These are phyloP conservation scores for Danionella dracula DNA, from an alignment of 2,797 vertebrate species.

Conservation along the genomic window DNA sequence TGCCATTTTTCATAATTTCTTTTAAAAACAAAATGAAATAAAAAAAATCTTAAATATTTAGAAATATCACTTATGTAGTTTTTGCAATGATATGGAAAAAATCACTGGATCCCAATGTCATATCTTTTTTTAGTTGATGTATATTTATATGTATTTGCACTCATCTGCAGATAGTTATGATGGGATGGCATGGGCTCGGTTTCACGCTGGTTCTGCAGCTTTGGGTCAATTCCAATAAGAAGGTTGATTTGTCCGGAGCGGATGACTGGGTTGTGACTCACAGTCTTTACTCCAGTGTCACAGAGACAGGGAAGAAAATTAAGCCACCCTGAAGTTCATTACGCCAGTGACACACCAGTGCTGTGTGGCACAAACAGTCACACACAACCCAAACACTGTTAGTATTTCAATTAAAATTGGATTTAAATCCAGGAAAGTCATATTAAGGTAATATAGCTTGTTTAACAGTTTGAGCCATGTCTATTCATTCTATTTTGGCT, in stretches of 20 bases:
- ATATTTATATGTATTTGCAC: too few relatives aligned
- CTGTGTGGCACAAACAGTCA: neutral
- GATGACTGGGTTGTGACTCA: slow-evolving; percentile 31
- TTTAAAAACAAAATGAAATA: too few relatives aligned
- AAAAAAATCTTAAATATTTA: too few relatives aligned
- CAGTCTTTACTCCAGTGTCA: slow-evolving; percentile 5
- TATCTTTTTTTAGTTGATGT: too few relatives aligned
- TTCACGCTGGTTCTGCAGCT: slow-evolving; percentile 17
- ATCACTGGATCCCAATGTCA: too few relatives aligned
- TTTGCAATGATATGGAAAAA: too few relatives aligned
- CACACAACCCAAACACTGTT: neutral
- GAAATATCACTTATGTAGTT: too few relatives aligned
- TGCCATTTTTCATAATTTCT: too few relatives aligned
- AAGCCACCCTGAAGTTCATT: neutral
- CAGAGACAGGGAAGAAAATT: slow-evolving; percentile 23
- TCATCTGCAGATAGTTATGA: slow-evolving; percentile 41
- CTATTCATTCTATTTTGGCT: too few relatives aligned
- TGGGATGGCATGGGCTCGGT: slow-evolving; percentile 2
- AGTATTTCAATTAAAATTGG: neutral
- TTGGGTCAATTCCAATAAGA: slow-evolving; percentile 24
- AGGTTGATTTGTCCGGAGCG: slow-evolving; percentile 20
- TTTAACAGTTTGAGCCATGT: too few relatives aligned
- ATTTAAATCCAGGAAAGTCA: neutral
- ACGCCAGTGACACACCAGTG: slow-evolving; percentile 19
- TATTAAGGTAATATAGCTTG: too few relatives aligned